Evolutionary conservation across 2,113 vertebrate genomes (phyloP).

Genomic region (Gallinago media): DNA sequence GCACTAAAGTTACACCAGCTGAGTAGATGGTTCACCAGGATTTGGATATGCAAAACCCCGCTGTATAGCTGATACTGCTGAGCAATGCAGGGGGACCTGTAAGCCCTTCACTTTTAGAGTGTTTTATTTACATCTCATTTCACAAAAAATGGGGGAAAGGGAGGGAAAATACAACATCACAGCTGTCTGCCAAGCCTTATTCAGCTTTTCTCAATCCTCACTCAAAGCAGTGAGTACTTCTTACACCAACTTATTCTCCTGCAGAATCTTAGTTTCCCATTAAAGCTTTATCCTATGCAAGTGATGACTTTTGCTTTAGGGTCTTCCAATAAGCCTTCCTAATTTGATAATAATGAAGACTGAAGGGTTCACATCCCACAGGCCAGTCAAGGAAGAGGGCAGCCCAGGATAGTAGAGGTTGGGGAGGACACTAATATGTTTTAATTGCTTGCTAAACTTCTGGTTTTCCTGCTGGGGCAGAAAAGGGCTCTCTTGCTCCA

Average conservation of each 20-base stretch:
- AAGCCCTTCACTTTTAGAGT: background rate
- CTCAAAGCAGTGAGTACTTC: background rate
- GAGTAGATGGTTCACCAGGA: background rate
- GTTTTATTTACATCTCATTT: background rate
- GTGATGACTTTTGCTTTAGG: background rate
- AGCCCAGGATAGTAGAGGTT: background rate
- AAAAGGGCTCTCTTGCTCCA: background rate
- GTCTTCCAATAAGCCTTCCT: background rate
- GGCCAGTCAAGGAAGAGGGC: background rate
- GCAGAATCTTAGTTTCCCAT: background rate
- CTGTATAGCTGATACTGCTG: background rate
- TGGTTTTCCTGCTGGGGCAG: background rate
- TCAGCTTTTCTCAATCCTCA: background rate
- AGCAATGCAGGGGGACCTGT: background rate
- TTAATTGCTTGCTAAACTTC: conserved; percentile 6
- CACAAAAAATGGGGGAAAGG: background rate
- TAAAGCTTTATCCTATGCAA: background rate
- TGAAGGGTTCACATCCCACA: background rate
- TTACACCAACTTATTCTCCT: background rate
- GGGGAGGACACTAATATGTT: background rate
- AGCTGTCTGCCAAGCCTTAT: background rate
- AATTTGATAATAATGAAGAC: conserved; percentile 26
- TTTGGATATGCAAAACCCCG: background rate
- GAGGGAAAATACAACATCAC: background rate
- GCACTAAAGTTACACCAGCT: background rate